Evolutionary conservation across 2,797 vertebrate species (phyloP).

Genomic region (Rhadinocentrus ornatus): DNA sequence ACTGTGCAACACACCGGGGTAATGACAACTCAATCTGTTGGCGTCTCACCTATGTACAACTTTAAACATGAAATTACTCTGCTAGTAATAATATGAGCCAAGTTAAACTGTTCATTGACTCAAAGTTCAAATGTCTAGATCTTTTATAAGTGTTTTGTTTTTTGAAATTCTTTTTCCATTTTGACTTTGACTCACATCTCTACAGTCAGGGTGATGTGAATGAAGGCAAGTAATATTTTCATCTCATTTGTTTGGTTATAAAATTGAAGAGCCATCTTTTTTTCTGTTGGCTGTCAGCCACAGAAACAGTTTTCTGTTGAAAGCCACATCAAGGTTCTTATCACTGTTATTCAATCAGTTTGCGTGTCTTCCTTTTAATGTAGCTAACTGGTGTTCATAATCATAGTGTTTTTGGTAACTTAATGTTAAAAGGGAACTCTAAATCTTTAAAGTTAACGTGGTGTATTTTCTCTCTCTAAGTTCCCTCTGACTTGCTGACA

Average conservation of each 20-base stretch:
- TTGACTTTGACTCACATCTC: constrained; percentile 8
- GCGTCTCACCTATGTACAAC: constrained; percentile 26
- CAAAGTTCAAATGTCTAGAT: constrained; percentile 7
- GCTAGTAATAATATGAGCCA: constrained; percentile 6
- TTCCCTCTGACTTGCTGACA: constrained; percentile 55
- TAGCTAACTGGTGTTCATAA: constrained; percentile 4
- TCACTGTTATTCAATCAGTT: constrained; percentile 2
- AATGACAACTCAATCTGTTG: constrained; percentile 66
- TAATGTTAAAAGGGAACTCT: constrained; percentile 4
- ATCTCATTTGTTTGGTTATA: constrained; percentile 17
- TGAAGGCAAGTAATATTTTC: constrained; percentile 10
- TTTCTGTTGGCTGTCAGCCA: constrained; percentile 40
- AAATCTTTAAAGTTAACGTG: not conserved
- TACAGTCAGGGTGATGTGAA: not conserved
- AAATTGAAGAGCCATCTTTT: constrained; percentile 19
- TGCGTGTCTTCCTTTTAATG: constrained; percentile 8
- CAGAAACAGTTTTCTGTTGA: constrained; percentile 37
- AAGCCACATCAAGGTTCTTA: constrained; percentile 27
- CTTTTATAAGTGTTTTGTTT: not conserved
- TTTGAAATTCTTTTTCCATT: not conserved
- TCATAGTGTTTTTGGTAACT: not conserved
- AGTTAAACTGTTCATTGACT: not conserved
- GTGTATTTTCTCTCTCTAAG: constrained; percentile 20
- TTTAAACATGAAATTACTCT: constrained; percentile 1
- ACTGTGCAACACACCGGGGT: constrained; percentile 42